Base-by-base conservation (phyloP, 2,113 vertebrate species). In the Cervus canadensis region DNA sequence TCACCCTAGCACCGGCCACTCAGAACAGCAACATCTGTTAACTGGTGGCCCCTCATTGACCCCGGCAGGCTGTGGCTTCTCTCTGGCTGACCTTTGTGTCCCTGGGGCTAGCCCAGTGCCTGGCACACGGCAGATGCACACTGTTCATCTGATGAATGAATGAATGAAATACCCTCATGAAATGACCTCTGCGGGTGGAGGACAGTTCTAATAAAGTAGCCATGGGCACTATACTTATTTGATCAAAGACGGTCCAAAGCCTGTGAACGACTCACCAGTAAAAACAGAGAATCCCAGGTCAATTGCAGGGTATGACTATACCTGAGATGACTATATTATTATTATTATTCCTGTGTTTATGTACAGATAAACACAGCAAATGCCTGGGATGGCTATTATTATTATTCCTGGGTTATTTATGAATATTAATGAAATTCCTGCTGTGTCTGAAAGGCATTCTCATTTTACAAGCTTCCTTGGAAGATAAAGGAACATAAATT, bases 21-120 rank as follows among this genome's bases (percentile, higher is more conserved):
- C 9, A 19, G 52, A 16, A 71, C 4, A 26, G 59, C 0, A 15
- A 40, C 16, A 21, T 19, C 67, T 50, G 7, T 26, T 30, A 15
- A 1, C 15, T 52, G n/a, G 5, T 7, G 3, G 21, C 15, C 64
- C 45, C 52, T 87, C 13, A 2, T 23, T 9, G 0, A 26, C 8
- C 60, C 21, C 50, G 0, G 7, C 2, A 57, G 15, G 17, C n/a
- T 40, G 30, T 48, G 33, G 85, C 60, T 89, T 50, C 60, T 60
- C 71, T 76, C 13, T 0, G 36, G 62, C 28, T 28, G n/a, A n/a
- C 14, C 33, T 56, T 4, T 33, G 7, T 7, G 14, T n/a, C 87
- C 45, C 19, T 5, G 7, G 2, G 23, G 36, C 21, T 11, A n/a
- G 56, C 84, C 36, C 43, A 17, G 67, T 6, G 30, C 78, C 64